Base-by-base conservation (phyloP, 2,113 vertebrate species). In the Aplodontia rufa region DNA sequence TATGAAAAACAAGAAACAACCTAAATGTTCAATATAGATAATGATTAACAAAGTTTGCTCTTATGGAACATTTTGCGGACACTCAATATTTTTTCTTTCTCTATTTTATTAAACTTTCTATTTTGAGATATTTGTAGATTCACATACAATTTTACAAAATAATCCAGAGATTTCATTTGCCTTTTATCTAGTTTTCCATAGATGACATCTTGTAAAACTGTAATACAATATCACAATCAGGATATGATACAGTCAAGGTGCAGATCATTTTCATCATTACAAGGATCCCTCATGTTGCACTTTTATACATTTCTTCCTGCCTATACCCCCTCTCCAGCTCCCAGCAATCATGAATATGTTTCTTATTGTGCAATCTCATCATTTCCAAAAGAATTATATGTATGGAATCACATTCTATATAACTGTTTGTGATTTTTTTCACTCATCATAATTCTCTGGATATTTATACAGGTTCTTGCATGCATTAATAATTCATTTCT, bases 121-220 rank as follows among this genome's bases (percentile, higher is more conserved):
- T 30, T 82, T 85, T 86, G 72, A 93, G 53, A 81, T 62, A 20
- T 42, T 80, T n/a, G 30, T 81, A 80, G 47, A 69, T 60, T 88
- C 60, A 92, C 20, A 53, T 16, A 55, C 2, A n/a, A 20, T 51
- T 72, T 4, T 89, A 72, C 58, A 26, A 91, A 91, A 37, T 22
- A 28, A 79, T 3, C 9, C 9, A 58, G 32, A 60, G 51, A 76
- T 72, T 17, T 20, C 66, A 40, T 47, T 37, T 80, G 49, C 16
- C 22, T 20, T 75, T 88, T 53, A 51, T 35, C 8, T 42, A 53
- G 69, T 79, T 64, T 60, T 82, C 55, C 66, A 47, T 42, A 35
- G 49, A 60, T 16, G 35, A 37, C 19, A 19, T 42, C 45, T 71
- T n/a, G 11, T n/a, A 35, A 68, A 80, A 32, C 17, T 4, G 11